Base-by-base conservation (phyloP, 2,113 vertebrate species). In the Neoarius graeffei region DNA sequence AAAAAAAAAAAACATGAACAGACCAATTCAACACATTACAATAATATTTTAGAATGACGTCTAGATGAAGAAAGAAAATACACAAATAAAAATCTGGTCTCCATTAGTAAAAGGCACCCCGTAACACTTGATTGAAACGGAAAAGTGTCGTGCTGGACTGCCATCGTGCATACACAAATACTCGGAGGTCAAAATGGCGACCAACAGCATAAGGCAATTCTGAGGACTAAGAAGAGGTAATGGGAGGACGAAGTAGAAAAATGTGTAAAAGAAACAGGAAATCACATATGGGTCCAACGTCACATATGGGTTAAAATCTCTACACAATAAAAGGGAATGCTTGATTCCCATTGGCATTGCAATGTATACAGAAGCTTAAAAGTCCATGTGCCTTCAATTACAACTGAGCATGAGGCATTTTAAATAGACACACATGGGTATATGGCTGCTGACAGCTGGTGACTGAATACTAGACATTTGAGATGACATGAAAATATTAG, bases 151-250 rank as follows among this genome's bases (percentile, higher is more conserved):
- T 60, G 87, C 73, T 85, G 85, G 69, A 84, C 77, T 89, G 62
- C 85, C 83, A 86, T 85, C 13, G 71, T 83, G 85, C 83, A 85
- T 77, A 87, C 59, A 59, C 52, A 83, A 60, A 57, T 52, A 69
- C 79, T 81, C 35, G 64, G 62, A 59, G 69, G 54, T 83, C 88
- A 81, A 86, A 86, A 91, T 62, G 69, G 85, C 62, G 52, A 77
- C 83, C 81, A 81, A 87, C 85, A 83, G 85, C 77, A 80, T 90
- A 91, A 91, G 89, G 89, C 89, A 90, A 88, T 87, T 87, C 60
- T 83, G 87, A 87, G 27, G 87, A 66, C 69, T 87, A 59, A 84
- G 57, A 54, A 83, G 54, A 88, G 56, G 82, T 81, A 67, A 57
- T 83, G 54, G 77, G 4, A 57, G 64, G 30, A 79, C n/a, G 73